These are phyloP conservation scores for Lepidocyrtoides sp. DNA, from an alignment of 2,888 invertebrate species.

Conservation along the genomic window DNA sequence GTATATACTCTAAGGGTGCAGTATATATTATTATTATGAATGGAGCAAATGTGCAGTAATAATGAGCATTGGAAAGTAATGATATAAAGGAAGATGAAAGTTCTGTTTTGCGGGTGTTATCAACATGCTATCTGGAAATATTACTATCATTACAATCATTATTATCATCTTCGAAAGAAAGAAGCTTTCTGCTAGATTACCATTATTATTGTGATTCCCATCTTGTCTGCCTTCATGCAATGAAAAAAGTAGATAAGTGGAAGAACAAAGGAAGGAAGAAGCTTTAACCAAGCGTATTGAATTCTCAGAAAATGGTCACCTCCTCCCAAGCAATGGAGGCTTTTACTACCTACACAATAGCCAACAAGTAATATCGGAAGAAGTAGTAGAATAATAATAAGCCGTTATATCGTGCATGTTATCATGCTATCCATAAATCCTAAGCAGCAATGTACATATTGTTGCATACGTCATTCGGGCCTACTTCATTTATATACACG, in stretches of 20 bases:
- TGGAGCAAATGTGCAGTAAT: neutral
- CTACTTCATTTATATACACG: no score
- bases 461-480: no score
- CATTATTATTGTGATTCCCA: constrained; percentile 16
- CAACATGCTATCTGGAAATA: constrained; percentile 38
- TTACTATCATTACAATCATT: constrained; percentile 29
- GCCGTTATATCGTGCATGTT: no score
- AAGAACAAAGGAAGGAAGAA: constrained; percentile 34
- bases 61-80: constrained; percentile 15
- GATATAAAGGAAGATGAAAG: constrained; percentile 39
- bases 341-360: constrained; percentile 4
- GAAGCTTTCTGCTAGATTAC: constrained; percentile 33
- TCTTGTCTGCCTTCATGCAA: neutral
- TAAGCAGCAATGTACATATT: no score
- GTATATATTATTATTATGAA: no score
- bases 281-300: constrained; percentile 25
- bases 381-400: no score
- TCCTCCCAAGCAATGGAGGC: neutral
- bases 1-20: no score
- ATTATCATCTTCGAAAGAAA: constrained; percentile 13
- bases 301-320: constrained; percentile 26
- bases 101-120: constrained; percentile 21
- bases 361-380: neutral
- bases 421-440: no score
- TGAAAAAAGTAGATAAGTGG: neutral